Evolutionary conservation across 1,140 invertebrate genomes (phyloP), one percentile per base, ranked within the genome.

Genomic region (Elymnias hypermnestra): DNA sequence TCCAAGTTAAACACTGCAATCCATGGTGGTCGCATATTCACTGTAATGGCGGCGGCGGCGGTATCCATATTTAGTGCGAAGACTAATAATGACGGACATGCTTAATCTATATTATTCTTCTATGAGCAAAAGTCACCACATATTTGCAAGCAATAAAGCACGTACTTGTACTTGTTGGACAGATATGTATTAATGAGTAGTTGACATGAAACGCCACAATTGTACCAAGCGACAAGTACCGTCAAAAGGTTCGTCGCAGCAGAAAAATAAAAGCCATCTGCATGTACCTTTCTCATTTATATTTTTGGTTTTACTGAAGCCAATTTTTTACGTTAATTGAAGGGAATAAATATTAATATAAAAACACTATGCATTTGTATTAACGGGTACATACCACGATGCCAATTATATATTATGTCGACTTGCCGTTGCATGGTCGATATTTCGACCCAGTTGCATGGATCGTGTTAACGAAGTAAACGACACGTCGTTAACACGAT

Each of bases 1-100:
- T 84, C 79, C 79, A 72, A 76, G 41, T 61, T 38, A 63, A 63
- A 64, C 79, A 84, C 79, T 84, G 79, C 79, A 84, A 84, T 84
- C 79, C 79, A 61, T 79, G 52, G 47, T 47, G 53, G 47, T 56
- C 49, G 61, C 39, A 46, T 44, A 46, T 46, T 57, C 68, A 72
- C 70, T 63, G 63, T 53, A 29, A 56, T 57, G 67, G 74, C 72
- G 77, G 77, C 77, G 77, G 77, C 75, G 74, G 75, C 62, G n/a
- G n/a, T n/a, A 59, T 66, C 75, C 57, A 47, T 63, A 38, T 37
- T 56, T 59, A 45, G 72, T 74, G 75, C 71, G 56, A 42, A 44
- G 56, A 60, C 64, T n/a, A n/a, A 21, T 72, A 68, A 60, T 59
- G 58, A 62, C 62, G 57, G 51, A 63, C 72, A 76, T 76, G 73